Percentiles rank a stretch among this genome's conserved stretches.
Conservation (phyloP, 1,140 invertebrate species). For the Calosoma granatense region DNA sequence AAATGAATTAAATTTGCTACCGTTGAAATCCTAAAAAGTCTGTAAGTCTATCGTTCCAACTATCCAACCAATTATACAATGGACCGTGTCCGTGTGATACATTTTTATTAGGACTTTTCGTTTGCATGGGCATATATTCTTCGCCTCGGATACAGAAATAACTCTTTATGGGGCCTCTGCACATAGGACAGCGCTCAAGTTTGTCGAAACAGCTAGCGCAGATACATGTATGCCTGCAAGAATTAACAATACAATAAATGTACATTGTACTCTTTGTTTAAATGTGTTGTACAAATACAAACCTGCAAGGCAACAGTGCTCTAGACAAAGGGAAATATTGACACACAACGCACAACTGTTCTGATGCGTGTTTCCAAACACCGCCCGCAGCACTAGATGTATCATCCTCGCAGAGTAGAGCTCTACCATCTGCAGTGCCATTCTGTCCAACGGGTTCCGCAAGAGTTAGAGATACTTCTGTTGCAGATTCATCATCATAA, state of each 20-base stretch:
- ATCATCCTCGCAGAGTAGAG: slow-evolving; percentile 33
- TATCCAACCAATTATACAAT: slow-evolving; percentile 43
- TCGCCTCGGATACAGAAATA: slow-evolving; percentile 70
- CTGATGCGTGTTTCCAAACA: slow-evolving; percentile 43
- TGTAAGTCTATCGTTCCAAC: slow-evolving; percentile 50
- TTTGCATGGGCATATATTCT: slow-evolving; percentile 56
- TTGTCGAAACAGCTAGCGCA: slow-evolving; percentile 64
- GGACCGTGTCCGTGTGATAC: slow-evolving; percentile 18
- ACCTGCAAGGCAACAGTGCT: slow-evolving; percentile 65
- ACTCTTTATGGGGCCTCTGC: slow-evolving; percentile 63
- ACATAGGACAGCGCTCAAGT: slow-evolving; percentile 72
- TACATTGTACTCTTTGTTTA: background rate
- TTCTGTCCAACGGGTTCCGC: slow-evolving; percentile 31
- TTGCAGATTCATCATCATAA: slow-evolving; percentile 37
- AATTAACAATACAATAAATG: slow-evolving; percentile 1
- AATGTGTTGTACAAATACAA: slow-evolving; percentile 6
- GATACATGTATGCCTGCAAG: slow-evolving; percentile 61
- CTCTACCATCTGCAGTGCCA: slow-evolving; percentile 27
- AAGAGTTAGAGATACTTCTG: slow-evolving; percentile 21
- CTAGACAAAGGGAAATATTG: slow-evolving; percentile 62
- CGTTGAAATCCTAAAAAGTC: slow-evolving; percentile 50
- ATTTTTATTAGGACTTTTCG: slow-evolving; percentile 16
- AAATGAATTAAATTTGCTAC: no score
- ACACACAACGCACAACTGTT: slow-evolving; percentile 70
- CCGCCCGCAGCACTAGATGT: slow-evolving; percentile 29